phyloP scores from a whole-genome alignment of 2,888 invertebrate genomes.

The Gastracanthus pulcherrimus region DNA sequence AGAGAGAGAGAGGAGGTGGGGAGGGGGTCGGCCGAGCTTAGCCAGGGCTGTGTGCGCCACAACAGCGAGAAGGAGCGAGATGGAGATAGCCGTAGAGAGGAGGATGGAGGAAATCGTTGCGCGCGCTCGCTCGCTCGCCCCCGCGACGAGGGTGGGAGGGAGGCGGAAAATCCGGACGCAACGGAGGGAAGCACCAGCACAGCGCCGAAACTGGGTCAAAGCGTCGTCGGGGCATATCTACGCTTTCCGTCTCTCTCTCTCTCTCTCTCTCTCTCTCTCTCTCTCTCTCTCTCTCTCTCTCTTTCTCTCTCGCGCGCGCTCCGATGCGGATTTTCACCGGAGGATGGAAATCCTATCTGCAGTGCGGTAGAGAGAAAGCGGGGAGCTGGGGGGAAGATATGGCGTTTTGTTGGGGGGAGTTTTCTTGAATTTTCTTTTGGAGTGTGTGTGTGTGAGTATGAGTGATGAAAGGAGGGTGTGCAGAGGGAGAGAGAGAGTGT shows the following conservation, averaged over 20 bases:
- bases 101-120: slow-evolving; percentile 1
- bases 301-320: neutral
- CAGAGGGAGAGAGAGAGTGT: neutral
- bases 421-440: neutral
- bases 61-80: neutral
- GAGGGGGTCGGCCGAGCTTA: neutral
- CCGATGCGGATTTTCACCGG: neutral
- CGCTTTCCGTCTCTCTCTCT: neutral
- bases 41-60: neutral
- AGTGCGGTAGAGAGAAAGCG: neutral
- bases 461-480: neutral
- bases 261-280: neutral
- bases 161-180: slow-evolving; percentile 52
- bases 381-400: neutral
- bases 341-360: no score
- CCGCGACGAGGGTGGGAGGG: slow-evolving; percentile 6
- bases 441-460: neutral
- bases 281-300: neutral
- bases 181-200: slow-evolving; percentile 43
- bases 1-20: neutral
- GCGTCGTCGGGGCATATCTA: slow-evolving; percentile 25
- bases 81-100: neutral
- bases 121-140: neutral
- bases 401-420: neutral
- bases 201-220: slow-evolving; percentile 51